phyloP scores from a whole-genome alignment of 2,888 invertebrate species.

The Polylopha cassiicola region DNA sequence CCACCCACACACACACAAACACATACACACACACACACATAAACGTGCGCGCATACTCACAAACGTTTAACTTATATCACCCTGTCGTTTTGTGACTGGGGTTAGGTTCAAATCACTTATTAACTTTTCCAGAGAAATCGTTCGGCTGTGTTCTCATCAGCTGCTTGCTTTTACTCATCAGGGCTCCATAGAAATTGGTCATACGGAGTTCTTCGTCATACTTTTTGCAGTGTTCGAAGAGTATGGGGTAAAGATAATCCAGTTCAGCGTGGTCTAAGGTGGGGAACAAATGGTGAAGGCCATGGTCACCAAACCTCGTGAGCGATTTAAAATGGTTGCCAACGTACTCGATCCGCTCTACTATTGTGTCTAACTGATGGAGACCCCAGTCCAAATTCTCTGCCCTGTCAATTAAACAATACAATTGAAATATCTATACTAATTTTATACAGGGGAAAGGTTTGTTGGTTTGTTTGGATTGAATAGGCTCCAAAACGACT shows the following conservation, averaged over 20 bases:
- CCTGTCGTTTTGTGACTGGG: too few species aligned
- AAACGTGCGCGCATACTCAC: too few species aligned
- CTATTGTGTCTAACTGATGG: constrained; percentile 84
- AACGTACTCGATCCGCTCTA: constrained; percentile 82
- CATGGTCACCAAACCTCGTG: constrained; percentile 87
- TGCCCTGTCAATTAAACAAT: constrained; percentile 53
- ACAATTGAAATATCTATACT: too few species aligned
- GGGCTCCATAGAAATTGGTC: constrained; percentile 76
- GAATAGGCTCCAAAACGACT: too few species aligned
- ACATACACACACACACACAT: too few species aligned
- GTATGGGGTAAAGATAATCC: constrained; percentile 79
- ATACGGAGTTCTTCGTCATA: constrained; percentile 74
- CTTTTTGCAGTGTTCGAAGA: constrained; percentile 80
- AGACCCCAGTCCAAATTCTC: constrained; percentile 84
- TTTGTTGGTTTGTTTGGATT: too few species aligned
- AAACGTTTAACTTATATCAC: too few species aligned
- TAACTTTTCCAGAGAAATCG: too few species aligned
- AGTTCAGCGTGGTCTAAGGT: constrained; percentile 86
- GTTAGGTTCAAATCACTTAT: too few species aligned
- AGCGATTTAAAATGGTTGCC: constrained; percentile 80
- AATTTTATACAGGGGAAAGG: too few species aligned
- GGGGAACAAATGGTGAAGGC: constrained; percentile 88
- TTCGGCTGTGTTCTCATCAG: constrained; percentile 55
- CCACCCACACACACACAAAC: too few species aligned
- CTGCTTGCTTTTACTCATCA: constrained; percentile 81